phyloP scores from a whole-genome alignment of 2,797 vertebrate species.

The Petrocephalus schoutedeni region DNA sequence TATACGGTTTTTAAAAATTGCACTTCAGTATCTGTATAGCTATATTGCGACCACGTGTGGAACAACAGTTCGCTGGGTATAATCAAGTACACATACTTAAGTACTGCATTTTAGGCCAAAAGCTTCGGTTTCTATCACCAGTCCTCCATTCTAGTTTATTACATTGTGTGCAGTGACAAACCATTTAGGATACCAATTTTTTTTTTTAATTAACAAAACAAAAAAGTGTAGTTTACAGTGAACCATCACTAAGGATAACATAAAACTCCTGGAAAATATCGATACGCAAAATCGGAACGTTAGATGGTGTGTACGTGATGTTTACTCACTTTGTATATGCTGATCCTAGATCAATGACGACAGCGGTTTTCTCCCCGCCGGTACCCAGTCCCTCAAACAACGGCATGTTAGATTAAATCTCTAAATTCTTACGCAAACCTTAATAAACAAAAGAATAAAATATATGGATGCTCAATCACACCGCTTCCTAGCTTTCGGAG shows the following conservation, averaged over 20 bases:
- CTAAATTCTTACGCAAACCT: constrained; percentile 28
- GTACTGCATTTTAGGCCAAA: not conserved
- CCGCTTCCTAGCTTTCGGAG: not conserved
- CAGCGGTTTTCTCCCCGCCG: constrained; percentile 92
- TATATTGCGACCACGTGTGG: not conserved
- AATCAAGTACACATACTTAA: not conserved
- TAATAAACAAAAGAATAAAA: not conserved
- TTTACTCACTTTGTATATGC: constrained; percentile 92
- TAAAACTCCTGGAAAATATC: not conserved
- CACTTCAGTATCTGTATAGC: not conserved
- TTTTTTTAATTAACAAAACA: not conserved
- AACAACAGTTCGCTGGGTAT: not conserved
- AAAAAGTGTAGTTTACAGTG: not conserved
- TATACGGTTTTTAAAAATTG: not conserved
- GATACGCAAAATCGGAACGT: not conserved
- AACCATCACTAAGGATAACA: not conserved
- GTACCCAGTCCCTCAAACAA: constrained; percentile 90
- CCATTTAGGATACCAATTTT: not conserved
- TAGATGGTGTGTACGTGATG: not conserved
- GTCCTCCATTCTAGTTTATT: not conserved
- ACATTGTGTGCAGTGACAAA: not conserved
- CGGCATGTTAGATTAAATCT: constrained; percentile 64
- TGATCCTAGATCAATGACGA: constrained; percentile 89
- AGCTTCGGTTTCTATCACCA: not conserved
- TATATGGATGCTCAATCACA: not conserved